Conservation (phyloP, 53 echinoderm and acorn worm species). For the Antedon mediterranea region DNA sequence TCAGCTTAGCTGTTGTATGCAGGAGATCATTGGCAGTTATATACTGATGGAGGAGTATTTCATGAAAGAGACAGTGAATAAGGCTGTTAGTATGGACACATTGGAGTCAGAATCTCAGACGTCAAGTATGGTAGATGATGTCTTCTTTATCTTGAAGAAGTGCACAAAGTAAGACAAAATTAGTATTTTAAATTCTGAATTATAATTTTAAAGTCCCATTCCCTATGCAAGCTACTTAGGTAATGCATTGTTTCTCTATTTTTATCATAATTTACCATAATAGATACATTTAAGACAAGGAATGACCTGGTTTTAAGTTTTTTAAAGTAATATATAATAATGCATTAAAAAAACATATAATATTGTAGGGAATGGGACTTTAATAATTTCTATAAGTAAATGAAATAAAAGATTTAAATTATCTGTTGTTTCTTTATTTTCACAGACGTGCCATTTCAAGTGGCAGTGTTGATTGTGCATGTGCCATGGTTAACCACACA, state of each 20-base stretch:
- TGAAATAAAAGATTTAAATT: not conserved
- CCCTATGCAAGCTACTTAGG: too few relatives aligned
- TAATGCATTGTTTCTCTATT: too few relatives aligned
- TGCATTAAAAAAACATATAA: too few relatives aligned
- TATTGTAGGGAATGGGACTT: too few relatives aligned
- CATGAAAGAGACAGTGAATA: constrained; percentile 79
- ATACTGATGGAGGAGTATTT: constrained; percentile 99
- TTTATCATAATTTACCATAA: too few relatives aligned
- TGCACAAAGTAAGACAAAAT: constrained; percentile 66
- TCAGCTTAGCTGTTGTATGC: constrained; percentile 78
- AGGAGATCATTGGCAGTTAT: constrained; percentile 92
- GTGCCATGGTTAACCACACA: constrained; percentile 92
- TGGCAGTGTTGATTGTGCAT: constrained; percentile 83
- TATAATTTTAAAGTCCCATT: too few relatives aligned
- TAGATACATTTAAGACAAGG: too few relatives aligned
- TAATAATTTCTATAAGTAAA: too few relatives aligned
- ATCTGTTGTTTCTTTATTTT: not conserved
- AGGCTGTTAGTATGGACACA: constrained; percentile 87
- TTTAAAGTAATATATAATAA: too few relatives aligned
- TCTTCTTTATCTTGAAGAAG: constrained; percentile 96
- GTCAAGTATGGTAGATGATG: constrained; percentile 96
- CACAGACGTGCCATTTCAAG: constrained; percentile 85
- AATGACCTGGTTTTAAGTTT: too few relatives aligned
- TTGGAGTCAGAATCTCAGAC: constrained; percentile 76
- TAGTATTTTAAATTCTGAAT: too few relatives aligned